Evolutionary conservation across 1,140 invertebrate species (phyloP).

Genomic region (Drosophila bipectinata): DNA sequence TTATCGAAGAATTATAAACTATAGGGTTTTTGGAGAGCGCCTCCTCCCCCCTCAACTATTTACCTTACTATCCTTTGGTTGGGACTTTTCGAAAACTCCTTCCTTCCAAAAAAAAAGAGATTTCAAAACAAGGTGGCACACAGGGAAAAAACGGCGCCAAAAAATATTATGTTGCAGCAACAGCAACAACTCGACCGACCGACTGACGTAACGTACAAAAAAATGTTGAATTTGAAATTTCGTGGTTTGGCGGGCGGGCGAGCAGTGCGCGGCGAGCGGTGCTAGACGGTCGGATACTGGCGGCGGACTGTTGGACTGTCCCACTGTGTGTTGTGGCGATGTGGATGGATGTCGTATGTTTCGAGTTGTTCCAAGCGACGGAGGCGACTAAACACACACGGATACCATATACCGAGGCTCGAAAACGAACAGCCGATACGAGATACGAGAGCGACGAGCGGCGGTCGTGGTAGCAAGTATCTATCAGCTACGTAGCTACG

Average conservation of each 20-base stretch:
- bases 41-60: not conserved
- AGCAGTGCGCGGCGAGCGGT: not conserved
- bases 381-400: slow-evolving; percentile 77
- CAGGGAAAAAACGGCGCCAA: slow-evolving; percentile 70
- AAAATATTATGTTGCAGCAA: slow-evolving; percentile 38
- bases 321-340: slow-evolving; percentile 40
- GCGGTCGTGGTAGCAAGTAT: slow-evolving; percentile 50
- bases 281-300: slow-evolving; percentile 20
- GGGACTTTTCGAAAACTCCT: not conserved
- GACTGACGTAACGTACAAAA: slow-evolving; percentile 77
- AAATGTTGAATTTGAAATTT: slow-evolving; percentile 65
- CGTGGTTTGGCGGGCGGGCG: slow-evolving; percentile 4
- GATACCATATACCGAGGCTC: slow-evolving; percentile 40
- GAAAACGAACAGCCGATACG: slow-evolving; percentile 9
- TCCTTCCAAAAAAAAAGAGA: slow-evolving; percentile 10
- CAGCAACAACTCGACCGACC: slow-evolving; percentile 10
- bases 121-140: slow-evolving; percentile 40
- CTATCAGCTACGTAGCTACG: slow-evolving; percentile 70
- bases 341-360: slow-evolving; percentile 69
- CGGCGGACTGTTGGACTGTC: slow-evolving; percentile 57
- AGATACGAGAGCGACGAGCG: slow-evolving; percentile 13
- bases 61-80: not conserved
- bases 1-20: slow-evolving; percentile 52
- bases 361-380: slow-evolving; percentile 79
- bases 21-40: not conserved